Percentiles rank a stretch among this genome's conserved stretches.
These are phyloP conservation scores for Mylabris sibirica DNA, from an alignment of 2,888 invertebrate genomes.

Conservation along the genomic window DNA sequence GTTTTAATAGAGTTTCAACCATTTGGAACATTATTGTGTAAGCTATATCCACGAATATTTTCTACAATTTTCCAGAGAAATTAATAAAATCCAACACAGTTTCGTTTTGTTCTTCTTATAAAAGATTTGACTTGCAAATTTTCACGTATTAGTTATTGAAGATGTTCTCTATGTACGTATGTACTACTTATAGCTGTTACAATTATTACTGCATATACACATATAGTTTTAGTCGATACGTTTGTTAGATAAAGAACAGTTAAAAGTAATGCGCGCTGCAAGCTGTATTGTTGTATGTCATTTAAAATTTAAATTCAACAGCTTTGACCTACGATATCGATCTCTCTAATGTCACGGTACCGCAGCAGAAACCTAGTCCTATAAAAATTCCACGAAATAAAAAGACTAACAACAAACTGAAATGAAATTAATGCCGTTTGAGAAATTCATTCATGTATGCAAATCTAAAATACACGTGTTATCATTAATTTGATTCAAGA, in stretches of 20 bases:
- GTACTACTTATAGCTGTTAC: constrained; percentile 13
- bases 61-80: background rate
- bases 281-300: constrained; percentile 41
- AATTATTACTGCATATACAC: constrained; percentile 18
- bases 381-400: constrained; percentile 47
- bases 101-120: background rate
- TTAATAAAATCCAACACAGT: background rate
- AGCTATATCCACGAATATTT: background rate
- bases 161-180: background rate
- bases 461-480: constrained; percentile 32
- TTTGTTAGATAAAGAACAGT: constrained; percentile 25
- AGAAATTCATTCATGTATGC: constrained; percentile 45
- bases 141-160: constrained; percentile 1
- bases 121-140: background rate
- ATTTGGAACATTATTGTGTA: background rate
- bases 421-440: constrained; percentile 38
- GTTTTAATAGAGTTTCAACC: constrained; percentile 18
- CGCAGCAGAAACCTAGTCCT: constrained; percentile 43
- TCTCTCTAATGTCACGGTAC: constrained; percentile 47
- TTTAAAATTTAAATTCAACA: constrained; percentile 50
- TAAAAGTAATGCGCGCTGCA: constrained; percentile 32
- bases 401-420: constrained; percentile 36
- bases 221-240: constrained; percentile 6
- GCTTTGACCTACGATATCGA: constrained; percentile 48
- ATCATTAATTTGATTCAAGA: constrained; percentile 7